These are phyloP conservation scores for Orycteropus afer DNA, from an alignment of 2,113 vertebrate species.

Conservation along the genomic window DNA sequence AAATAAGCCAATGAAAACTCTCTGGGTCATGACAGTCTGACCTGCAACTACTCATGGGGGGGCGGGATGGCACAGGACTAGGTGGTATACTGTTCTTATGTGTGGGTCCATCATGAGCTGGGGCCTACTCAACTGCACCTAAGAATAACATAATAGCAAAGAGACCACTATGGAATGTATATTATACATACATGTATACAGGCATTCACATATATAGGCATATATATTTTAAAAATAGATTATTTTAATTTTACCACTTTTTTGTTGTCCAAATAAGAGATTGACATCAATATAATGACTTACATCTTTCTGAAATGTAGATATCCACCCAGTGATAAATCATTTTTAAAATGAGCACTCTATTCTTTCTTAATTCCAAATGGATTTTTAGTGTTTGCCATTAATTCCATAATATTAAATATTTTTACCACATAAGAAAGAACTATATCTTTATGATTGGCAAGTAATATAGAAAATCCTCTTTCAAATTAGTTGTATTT, in stretches of 20 bases:
- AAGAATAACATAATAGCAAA: no score
- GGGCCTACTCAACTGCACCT: no score
- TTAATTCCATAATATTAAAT: not conserved
- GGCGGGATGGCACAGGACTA: no score
- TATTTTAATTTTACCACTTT: not conserved
- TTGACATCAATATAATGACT: not conserved
- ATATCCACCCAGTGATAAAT: not conserved
- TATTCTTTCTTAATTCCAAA: not conserved
- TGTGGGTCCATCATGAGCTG: no score
- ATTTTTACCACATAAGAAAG: not conserved
- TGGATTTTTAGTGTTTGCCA: not conserved
- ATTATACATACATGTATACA: not conserved
- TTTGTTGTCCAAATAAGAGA: not conserved
- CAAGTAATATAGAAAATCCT: not conserved
- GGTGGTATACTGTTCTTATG: no score
- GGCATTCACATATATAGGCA: no score
- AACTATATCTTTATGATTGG: not conserved
- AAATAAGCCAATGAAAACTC: no score
- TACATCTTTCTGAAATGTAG: not conserved
- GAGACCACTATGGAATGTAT: not conserved
- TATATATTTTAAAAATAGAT: not conserved
- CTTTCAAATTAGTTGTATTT: not conserved
- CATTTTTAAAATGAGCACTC: not conserved
- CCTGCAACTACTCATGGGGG: no score
- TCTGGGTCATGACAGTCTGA: no score